phyloP scores from a whole-genome alignment of 1,140 invertebrate species.

The Scaptomyza montana region DNA sequence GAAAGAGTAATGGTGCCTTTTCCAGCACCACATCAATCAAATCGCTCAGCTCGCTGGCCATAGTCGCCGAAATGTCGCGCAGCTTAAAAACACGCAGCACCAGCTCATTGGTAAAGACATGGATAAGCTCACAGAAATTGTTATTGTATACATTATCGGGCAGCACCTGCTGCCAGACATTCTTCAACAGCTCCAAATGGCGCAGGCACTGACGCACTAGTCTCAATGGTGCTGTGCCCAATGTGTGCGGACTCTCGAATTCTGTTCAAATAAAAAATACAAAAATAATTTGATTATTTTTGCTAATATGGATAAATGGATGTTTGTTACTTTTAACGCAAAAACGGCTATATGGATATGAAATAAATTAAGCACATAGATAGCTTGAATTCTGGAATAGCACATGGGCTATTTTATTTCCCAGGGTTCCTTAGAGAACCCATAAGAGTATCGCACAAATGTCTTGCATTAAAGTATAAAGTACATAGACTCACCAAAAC shows the following conservation, averaged over 20 bases:
- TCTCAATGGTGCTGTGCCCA: conserved; percentile 88
- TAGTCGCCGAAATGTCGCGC: conserved; percentile 84
- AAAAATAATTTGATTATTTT: no score
- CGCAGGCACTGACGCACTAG: conserved; percentile 91
- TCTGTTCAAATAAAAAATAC: conserved; percentile 81
- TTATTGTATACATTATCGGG: conserved; percentile 84
- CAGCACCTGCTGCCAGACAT: conserved; percentile 90
- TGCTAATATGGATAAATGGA: no score
- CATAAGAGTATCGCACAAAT: no score
- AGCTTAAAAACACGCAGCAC: conserved; percentile 79
- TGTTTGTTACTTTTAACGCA: no score
- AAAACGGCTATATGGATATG: no score
- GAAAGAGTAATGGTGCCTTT: conserved; percentile 84
- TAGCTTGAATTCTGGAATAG: no score
- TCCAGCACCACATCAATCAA: conserved; percentile 84
- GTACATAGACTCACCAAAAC: conserved; percentile 86
- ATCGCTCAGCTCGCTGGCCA: conserved; percentile 84
- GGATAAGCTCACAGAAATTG: conserved; percentile 83
- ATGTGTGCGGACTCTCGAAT: conserved; percentile 85
- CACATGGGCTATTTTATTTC: no score
- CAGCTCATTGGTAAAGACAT: conserved; percentile 82
- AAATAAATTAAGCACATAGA: no score
- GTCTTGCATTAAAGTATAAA: no score
- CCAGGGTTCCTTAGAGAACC: no score
- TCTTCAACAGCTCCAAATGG: conserved; percentile 92